Base-by-base conservation (phyloP, 2,888 invertebrate species). In the Lasioglossum calceatum region DNA sequence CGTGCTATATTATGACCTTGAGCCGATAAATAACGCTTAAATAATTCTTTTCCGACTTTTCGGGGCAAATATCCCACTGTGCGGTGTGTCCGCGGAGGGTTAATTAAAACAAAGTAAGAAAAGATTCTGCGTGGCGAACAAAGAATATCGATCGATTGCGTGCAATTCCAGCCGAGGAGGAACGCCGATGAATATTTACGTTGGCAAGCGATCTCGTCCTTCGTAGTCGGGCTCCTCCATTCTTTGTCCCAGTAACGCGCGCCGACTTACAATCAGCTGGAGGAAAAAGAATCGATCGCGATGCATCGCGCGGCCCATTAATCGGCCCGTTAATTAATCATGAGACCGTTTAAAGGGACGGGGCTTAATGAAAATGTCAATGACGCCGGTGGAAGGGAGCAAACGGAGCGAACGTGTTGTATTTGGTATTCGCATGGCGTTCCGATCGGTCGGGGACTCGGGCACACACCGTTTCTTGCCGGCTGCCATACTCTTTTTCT, bases 341-440 rank as follows among this genome's bases (percentile, higher is more conserved):
- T 85, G 90, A 84, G 73, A 42, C 75, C 72, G 64, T 82, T 72
- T 75, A 88, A 82, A 82, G 75, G 84, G 77, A 82, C 61, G 70
- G n/a, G 75, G 61, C 79, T 85, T 90, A 88, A 89, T 90, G 90
- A 89, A 89, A 89, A 89, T 85, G 88, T 89, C 90, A 90, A 83
- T 74, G 81, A 80, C 70, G 81, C 14, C 47, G 74, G 64, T 81
- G 88, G 85, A 84, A 90, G 81, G 54, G 70, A 32, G n/a, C 64
- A 39, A 19, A 7, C 76, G 32, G 50, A 50, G 75, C 36, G 70
- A 58, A 47, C 81, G 74, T 82, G 27, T 82, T 82, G 27, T 79
- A 82, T 90, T 88, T 87, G 78, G 27, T 73, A 74, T 78, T 87
- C 86, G 79, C 72, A 67, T 81, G 27, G 36, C 79, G 67, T 74